Percentiles rank a stretch among this genome's conserved stretches.
These are phyloP conservation scores for Psittacula cyanocephala DNA, from an alignment of 2,113 vertebrate species.

Conservation along the genomic window DNA sequence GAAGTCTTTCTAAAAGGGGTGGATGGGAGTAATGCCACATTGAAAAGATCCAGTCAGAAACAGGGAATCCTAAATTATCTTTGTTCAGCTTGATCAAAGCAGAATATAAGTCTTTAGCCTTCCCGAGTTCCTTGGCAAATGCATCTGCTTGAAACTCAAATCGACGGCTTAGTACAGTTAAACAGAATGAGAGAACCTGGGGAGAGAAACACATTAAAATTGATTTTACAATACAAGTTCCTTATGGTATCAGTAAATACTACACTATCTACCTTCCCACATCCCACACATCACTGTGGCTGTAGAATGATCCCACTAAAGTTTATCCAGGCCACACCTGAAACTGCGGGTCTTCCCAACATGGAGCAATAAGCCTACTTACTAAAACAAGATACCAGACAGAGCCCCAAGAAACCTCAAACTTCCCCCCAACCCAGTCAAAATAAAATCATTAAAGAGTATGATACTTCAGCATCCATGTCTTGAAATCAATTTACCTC, in stretches of 20 bases:
- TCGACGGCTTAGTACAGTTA: conserved; percentile 93
- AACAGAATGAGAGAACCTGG: conserved; percentile 94
- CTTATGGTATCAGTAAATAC: background rate
- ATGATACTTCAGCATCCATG: background rate
- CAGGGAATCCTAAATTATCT: conserved; percentile 97
- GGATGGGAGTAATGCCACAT: conserved; percentile 99
- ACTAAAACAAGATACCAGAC: background rate
- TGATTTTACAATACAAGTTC: background rate
- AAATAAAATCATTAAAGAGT: background rate
- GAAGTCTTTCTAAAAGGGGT: conserved; percentile 94
- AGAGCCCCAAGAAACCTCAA: background rate
- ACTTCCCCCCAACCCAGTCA: background rate
- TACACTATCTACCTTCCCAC: background rate
- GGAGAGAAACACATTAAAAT: background rate
- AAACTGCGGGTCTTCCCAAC: background rate
- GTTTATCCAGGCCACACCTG: background rate
- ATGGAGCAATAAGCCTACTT: background rate
- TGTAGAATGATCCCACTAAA: background rate
- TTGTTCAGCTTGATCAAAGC: conserved; percentile 98
- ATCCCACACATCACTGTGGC: background rate
- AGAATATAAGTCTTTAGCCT: conserved; percentile 92
- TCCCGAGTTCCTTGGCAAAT: conserved; percentile 91
- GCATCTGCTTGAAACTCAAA: conserved; percentile 99
- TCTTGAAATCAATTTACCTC: conserved; percentile 81
- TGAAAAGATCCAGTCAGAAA: conserved; percentile 98